Evolutionary conservation across 2,888 invertebrate species (phyloP).

Genomic region (Danaus chrysippus): DNA sequence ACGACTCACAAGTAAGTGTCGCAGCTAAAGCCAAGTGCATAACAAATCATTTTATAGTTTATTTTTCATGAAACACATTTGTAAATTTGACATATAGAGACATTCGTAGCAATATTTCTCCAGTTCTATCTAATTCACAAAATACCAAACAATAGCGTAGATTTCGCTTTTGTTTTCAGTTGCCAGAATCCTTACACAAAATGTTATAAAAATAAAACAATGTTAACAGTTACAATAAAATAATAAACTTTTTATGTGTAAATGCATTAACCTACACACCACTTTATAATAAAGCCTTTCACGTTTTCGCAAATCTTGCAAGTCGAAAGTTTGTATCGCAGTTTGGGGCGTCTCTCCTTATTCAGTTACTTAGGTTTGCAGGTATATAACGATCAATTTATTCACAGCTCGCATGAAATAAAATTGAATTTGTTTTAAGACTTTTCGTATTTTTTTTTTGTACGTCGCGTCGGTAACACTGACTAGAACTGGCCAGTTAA

Average conservation of each 20-base stretch:
- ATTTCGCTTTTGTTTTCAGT: too few relatives aligned
- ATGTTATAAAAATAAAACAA: too few relatives aligned
- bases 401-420: constrained; percentile 11
- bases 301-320: constrained; percentile 69
- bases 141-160: too few relatives aligned
- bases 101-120: too few relatives aligned
- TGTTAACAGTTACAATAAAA: too few relatives aligned
- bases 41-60: not conserved
- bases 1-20: constrained; percentile 29
- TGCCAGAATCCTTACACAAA: too few relatives aligned
- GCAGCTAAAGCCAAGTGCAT: constrained; percentile 8
- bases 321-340: constrained; percentile 67
- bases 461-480: too few relatives aligned
- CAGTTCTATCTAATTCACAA: too few relatives aligned
- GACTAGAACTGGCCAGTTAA: too few relatives aligned
- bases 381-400: constrained; percentile 29
- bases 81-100: too few relatives aligned
- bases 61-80: not conserved
- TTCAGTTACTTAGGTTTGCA: constrained; percentile 63
- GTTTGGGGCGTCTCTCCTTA: constrained; percentile 59
- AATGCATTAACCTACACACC: constrained; percentile 21
- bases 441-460: too few relatives aligned
- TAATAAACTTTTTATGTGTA: not conserved
- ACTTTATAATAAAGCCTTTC: constrained; percentile 38
- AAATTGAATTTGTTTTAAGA: constrained; percentile 1